Evolutionary conservation across 2,113 vertebrate species (phyloP).

Genomic region (Regulus satrapa): DNA sequence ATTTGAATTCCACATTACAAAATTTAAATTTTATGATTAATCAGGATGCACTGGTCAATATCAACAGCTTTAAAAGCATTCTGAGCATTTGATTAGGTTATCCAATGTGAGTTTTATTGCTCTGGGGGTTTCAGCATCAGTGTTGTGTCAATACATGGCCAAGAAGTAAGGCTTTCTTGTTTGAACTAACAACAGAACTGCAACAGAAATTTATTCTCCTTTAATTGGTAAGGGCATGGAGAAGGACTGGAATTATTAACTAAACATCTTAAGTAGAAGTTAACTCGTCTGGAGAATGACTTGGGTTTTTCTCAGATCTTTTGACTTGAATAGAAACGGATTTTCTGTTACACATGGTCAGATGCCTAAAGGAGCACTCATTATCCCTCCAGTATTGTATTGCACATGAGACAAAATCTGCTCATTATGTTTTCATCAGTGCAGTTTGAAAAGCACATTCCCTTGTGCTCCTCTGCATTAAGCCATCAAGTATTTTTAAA

Average conservation of each 20-base stretch:
- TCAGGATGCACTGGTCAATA: not conserved
- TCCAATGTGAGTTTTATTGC: not conserved
- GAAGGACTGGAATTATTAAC: not conserved
- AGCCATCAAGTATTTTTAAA: not conserved
- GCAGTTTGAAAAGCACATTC: not conserved
- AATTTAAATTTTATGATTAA: not conserved
- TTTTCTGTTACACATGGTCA: not conserved
- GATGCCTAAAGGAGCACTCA: not conserved
- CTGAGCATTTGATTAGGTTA: not conserved
- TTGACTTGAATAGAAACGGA: not conserved
- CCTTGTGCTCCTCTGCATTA: not conserved
- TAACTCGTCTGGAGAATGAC: not conserved
- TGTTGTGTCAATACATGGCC: not conserved
- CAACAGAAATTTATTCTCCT: not conserved
- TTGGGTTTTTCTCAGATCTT: not conserved
- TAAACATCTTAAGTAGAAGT: not conserved
- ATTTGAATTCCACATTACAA: not conserved
- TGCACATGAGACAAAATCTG: not conserved
- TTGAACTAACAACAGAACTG: not conserved
- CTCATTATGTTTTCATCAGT: not conserved
- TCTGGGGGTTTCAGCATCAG: not conserved
- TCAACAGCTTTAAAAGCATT: not conserved
- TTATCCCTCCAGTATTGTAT: not conserved
- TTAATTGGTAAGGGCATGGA: not conserved
- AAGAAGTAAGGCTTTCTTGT: not conserved